phyloP scores from a whole-genome alignment of 2,888 invertebrate species.

The Pycnomerus fuliginosus region DNA sequence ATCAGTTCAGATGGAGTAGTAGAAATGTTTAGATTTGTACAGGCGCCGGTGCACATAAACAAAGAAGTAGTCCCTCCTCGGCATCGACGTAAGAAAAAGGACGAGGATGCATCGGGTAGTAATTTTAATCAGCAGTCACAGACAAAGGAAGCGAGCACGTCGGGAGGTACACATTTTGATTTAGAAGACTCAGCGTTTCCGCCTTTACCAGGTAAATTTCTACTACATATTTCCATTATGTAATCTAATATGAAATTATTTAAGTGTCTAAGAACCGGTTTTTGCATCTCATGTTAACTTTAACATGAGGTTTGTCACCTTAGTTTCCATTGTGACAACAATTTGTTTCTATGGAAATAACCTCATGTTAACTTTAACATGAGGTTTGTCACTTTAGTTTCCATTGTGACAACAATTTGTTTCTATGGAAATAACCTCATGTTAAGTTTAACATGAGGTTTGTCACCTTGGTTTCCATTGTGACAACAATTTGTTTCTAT shows the following conservation, averaged over 20 bases:
- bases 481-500: too few relatives aligned
- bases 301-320: too few relatives aligned
- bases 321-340: too few relatives aligned
- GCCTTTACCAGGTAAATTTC: slow-evolving; percentile 66
- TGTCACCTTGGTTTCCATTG: too few relatives aligned
- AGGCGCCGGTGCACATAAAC: slow-evolving; percentile 30
- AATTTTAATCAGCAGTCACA: slow-evolving; percentile 29
- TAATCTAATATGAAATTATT: not conserved
- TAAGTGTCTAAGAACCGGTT: too few relatives aligned
- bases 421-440: too few relatives aligned
- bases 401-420: too few relatives aligned
- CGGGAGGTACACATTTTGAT: slow-evolving; percentile 68
- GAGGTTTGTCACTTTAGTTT: too few relatives aligned
- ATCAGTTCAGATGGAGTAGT: slow-evolving; percentile 33
- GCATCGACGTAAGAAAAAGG: slow-evolving; percentile 47
- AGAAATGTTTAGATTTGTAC: slow-evolving; percentile 36
- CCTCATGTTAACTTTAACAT: too few relatives aligned
- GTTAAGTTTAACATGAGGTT: too few relatives aligned
- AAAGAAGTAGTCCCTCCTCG: slow-evolving; percentile 53
- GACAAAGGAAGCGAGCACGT: slow-evolving; percentile 35
- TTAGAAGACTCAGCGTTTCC: slow-evolving; percentile 78
- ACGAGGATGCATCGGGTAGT: slow-evolving; percentile 16
- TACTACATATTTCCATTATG: not conserved
- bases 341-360: too few relatives aligned
- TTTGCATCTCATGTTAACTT: too few relatives aligned